Percentiles rank a stretch among this genome's conserved stretches.
Conservation (phyloP, 2,888 invertebrate species). For the Seira sanloemensis region DNA sequence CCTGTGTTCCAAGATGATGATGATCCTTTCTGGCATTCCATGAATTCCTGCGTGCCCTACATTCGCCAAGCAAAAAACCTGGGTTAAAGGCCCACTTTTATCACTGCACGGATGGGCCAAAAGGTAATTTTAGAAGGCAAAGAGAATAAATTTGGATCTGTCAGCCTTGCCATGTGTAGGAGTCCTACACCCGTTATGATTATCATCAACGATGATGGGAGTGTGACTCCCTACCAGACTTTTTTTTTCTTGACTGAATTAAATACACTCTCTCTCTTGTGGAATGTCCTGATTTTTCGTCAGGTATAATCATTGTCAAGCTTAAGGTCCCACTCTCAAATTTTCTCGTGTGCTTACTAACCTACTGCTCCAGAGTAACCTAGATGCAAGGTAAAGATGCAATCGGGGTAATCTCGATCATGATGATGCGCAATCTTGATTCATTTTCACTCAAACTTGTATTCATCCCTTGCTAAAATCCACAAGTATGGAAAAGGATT, state of each 20-base stretch:
- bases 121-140: neutral
- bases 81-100: conserved; percentile 34
- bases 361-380: conserved; percentile 9
- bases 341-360: neutral
- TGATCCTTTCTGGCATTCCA: conserved; percentile 26
- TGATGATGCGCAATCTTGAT: neutral
- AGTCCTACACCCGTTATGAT: no score
- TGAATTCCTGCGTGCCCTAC: conserved; percentile 45
- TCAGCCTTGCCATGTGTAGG: no score
- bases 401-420: neutral
- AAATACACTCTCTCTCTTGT: conserved; percentile 12
- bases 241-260: no score
- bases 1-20: neutral
- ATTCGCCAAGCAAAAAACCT: conserved; percentile 47
- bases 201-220: no score
- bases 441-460: neutral
- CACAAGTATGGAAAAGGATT: neutral
- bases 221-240: no score
- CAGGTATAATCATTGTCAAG: neutral
- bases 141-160: neutral
- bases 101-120: neutral
- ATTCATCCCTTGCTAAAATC: neutral
- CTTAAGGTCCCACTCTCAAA: neutral
- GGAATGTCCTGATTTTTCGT: neutral
- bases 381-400: neutral